A percentile compares a stretch with the other conserved stretches of the same genome.
Conservation (phyloP, 2,113 vertebrate species). For the Tapirus terrestris region DNA sequence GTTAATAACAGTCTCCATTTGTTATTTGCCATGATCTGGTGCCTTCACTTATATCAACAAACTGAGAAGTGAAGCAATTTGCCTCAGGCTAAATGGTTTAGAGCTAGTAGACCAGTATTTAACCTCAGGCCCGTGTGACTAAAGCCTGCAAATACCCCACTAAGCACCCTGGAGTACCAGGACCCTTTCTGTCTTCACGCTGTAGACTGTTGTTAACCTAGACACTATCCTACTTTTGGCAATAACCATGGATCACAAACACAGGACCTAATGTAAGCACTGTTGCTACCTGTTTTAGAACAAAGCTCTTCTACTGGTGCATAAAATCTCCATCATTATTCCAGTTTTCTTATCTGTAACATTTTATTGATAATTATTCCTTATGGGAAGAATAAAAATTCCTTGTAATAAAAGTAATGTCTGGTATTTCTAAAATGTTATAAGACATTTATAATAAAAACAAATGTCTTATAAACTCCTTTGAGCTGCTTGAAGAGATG, state of each 20-base stretch:
- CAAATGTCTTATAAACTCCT: neutral
- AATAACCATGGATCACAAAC: neutral
- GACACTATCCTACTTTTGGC: neutral
- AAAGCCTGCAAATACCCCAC: neutral
- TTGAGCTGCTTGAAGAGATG: constrained; percentile 42
- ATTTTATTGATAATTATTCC: constrained; percentile 48
- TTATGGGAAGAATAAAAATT: constrained; percentile 17
- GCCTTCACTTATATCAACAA: neutral
- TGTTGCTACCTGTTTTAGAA: neutral
- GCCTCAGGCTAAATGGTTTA: neutral
- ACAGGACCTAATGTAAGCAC: neutral
- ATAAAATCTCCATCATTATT: neutral
- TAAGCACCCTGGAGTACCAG: neutral
- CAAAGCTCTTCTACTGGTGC: neutral
- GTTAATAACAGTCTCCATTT: neutral
- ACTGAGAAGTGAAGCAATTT: neutral
- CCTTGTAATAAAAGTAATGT: constrained; percentile 19
- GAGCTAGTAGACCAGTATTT: neutral
- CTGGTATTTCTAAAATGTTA: neutral
- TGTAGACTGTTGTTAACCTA: neutral
- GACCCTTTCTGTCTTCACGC: neutral
- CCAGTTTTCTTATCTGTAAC: neutral
- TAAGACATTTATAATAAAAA: constrained; percentile 10
- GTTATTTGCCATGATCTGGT: neutral
- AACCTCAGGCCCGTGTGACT: neutral